Percentiles rank a stretch among this genome's conserved stretches.
Evolutionary conservation across 2,888 invertebrate genomes (phyloP).

Genomic region (Frankliniella intonsa): DNA sequence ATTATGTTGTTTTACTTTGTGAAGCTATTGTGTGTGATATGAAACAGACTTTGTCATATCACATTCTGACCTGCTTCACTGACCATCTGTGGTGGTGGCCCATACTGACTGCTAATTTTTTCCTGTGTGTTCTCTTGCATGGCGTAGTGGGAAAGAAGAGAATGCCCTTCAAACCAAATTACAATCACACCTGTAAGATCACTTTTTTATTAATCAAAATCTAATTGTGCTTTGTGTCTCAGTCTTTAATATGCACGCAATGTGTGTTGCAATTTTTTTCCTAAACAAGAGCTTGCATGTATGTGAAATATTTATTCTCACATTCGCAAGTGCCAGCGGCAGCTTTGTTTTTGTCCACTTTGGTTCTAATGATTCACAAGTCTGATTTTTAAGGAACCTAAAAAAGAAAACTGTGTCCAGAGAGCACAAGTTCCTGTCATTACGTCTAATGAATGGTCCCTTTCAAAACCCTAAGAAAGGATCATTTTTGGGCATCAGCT

Average conservation of each 20-base stretch:
- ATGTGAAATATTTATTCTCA: conserved; percentile 28
- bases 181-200: conserved; percentile 61
- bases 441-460: too few species aligned
- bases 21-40: neutral
- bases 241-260: neutral
- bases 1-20: neutral
- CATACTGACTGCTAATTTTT: conserved; percentile 46
- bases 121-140: conserved; percentile 54
- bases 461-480: neutral
- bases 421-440: too few species aligned
- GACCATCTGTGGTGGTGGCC: conserved; percentile 7
- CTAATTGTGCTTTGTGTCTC: conserved; percentile 20
- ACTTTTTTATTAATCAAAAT: conserved; percentile 36
- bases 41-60: neutral
- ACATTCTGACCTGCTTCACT: neutral
- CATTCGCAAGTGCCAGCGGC: conserved; percentile 4
- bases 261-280: conserved; percentile 27
- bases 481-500: conserved; percentile 18
- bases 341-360: conserved; percentile 10
- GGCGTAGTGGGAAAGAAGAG: conserved; percentile 62
- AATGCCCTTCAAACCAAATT: conserved; percentile 63
- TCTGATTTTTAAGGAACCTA: too few species aligned
- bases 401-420: too few species aligned
- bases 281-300: conserved; percentile 18
- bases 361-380: neutral